phyloP scores from a whole-genome alignment of 2,797 vertebrate species.

The Nannoperca obscura region DNA sequence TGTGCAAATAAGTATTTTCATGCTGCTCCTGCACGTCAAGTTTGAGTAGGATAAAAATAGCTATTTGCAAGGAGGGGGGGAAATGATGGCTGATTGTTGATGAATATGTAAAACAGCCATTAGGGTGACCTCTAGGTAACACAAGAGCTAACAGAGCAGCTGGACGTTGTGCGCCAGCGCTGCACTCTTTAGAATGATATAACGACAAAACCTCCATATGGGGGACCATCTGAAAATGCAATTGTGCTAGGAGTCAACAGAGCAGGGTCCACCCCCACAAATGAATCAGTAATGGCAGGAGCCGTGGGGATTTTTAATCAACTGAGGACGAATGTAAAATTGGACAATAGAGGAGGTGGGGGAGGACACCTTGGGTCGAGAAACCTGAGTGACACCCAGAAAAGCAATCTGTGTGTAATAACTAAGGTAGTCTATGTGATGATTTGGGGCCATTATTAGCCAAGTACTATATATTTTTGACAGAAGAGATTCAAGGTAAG shows the following conservation, averaged over 20 bases:
- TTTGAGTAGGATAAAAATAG: constrained; percentile 75
- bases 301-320: constrained; percentile 57
- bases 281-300: constrained; percentile 58
- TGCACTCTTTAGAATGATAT: constrained; percentile 64
- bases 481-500: neutral
- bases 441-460: neutral
- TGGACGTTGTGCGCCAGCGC: constrained; percentile 69
- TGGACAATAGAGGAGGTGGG: constrained; percentile 35
- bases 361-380: constrained; percentile 24
- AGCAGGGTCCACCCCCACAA: constrained; percentile 71
- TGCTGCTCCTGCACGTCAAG: constrained; percentile 44
- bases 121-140: constrained; percentile 82
- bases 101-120: constrained; percentile 79
- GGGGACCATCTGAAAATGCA: constrained; percentile 80
- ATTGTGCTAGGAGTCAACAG: constrained; percentile 81
- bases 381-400: constrained; percentile 25
- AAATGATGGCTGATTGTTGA: constrained; percentile 62
- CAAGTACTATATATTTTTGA: neutral
- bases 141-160: constrained; percentile 75
- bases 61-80: constrained; percentile 48
- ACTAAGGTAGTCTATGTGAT: neutral
- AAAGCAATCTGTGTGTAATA: constrained; percentile 21
- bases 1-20: constrained; percentile 48
- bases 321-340: constrained; percentile 55
- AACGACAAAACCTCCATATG: constrained; percentile 77